phyloP scores from a whole-genome alignment of 2,113 vertebrate genomes.

The Hiodon tergisus region DNA sequence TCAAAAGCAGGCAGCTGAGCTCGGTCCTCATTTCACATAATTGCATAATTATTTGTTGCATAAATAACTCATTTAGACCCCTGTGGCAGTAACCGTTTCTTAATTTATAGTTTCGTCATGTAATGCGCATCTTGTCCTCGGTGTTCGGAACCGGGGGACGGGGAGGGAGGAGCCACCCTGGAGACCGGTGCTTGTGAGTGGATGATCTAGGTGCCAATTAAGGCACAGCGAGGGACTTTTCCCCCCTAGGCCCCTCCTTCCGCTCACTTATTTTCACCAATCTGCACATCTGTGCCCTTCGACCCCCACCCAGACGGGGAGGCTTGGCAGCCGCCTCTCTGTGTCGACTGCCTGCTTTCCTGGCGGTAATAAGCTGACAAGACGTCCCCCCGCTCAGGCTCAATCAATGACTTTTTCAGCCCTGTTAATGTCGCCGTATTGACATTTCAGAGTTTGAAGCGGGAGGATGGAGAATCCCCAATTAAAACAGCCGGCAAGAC shows the following conservation, averaged over 20 bases:
- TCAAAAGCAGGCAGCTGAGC: neutral
- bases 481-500: neutral
- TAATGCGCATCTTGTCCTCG: neutral
- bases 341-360: neutral
- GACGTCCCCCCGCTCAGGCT: neutral
- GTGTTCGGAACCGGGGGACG: neutral
- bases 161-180: neutral
- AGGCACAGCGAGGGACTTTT: slow-evolving; percentile 35
- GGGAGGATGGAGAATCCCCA: neutral
- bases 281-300: neutral
- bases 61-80: neutral
- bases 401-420: neutral
- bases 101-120: neutral
- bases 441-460: neutral
- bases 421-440: neutral
- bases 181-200: slow-evolving; percentile 20
- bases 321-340: neutral
- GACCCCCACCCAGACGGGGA: neutral
- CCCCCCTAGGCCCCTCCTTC: neutral
- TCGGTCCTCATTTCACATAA: neutral
- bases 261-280: neutral
- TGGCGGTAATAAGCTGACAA: neutral
- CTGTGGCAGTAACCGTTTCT: neutral
- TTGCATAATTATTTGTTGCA: neutral
- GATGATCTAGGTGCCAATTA: slow-evolving; percentile 49